A percentile compares a stretch with the other conserved stretches of the same genome.
Evolutionary conservation across 2,113 vertebrate species (phyloP).

Genomic region (Chitala chitala): DNA sequence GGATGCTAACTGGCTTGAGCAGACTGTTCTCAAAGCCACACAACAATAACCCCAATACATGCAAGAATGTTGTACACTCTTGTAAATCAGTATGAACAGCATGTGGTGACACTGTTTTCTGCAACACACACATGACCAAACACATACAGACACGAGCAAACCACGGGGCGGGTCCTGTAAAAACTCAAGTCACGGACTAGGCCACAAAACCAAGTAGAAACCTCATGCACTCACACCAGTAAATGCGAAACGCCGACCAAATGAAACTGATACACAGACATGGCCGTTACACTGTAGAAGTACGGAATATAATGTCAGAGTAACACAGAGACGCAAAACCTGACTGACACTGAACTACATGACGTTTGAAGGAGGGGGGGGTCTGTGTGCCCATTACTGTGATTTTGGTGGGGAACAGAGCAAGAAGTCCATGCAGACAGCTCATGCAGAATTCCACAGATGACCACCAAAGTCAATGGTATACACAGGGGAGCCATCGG

Average conservation of each 20-base stretch:
- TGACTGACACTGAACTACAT: background rate
- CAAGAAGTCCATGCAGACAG: slow-evolving; percentile 66
- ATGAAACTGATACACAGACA: background rate
- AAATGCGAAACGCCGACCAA: background rate
- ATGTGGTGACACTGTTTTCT: background rate
- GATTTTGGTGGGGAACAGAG: background rate
- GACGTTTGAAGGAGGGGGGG: background rate
- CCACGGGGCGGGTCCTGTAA: background rate
- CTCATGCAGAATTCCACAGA: slow-evolving; percentile 77
- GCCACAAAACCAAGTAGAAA: slow-evolving; percentile 2
- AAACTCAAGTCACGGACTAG: background rate
- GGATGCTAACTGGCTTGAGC: too few species aligned
- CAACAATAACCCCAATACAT: background rate
- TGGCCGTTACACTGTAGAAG: background rate
- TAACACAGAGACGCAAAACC: background rate
- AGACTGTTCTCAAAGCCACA: too few species aligned
- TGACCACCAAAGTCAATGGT: slow-evolving; percentile 58
- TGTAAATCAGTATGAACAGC: background rate
- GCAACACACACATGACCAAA: slow-evolving; percentile 5
- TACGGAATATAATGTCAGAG: background rate
- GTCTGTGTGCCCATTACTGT: background rate
- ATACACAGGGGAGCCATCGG: slow-evolving; percentile 37
- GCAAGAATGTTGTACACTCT: background rate
- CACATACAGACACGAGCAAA: slow-evolving; percentile 17
- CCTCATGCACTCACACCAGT: background rate